Evolutionary conservation across 2,113 vertebrate species (phyloP), one percentile per base, ranked within the genome.

Genomic region (Caloenas nicobarica): DNA sequence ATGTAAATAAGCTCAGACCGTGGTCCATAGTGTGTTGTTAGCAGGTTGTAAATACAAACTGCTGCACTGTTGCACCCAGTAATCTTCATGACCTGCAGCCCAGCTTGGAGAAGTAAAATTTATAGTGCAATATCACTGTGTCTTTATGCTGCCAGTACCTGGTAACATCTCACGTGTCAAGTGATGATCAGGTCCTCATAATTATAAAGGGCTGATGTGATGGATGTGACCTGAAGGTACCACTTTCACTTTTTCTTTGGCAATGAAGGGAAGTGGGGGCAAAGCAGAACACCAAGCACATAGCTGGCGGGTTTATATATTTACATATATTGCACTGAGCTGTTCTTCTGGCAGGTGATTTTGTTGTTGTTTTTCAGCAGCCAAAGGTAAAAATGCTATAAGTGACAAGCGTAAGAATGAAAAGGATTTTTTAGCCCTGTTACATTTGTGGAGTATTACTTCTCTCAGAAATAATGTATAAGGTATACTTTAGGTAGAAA

Each of bases 31-130:
- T 29, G 69, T 72, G 57, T 66, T 69, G n/a, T 73, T 65, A 50
- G 19, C 53, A 29, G 50, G 33, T 23, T 80, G 65, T 84, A 92
- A 96, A 94, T 71, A 86, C 69, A 91, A 89, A 72, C 38, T 57
- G 34, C 44, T 88, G 70, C 33, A 10, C 29, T 26, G 12, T 40
- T 58, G 81, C 48, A 66, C 60, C 28, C 64, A 68, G 69, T 50
- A 76, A 76, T 70, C 54, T 81, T 58, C 4, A 4, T 31, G 42
- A 66, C 34, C 60, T 56, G 54, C n/a, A 79, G 29, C 42, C 56
- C 6, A 0, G 26, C n/a, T 51, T 40, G 26, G 56, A 71, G 51
- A 88, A 57, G 26, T 85, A 60, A 88, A 93, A 93, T 78, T 95
- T 87, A 82, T 0, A 0, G n/a, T 61, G 29, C 62, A 54, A 22